These are phyloP conservation scores for Cinara cedri DNA, from an alignment of 2,888 invertebrate genomes.

Conservation along the genomic window DNA sequence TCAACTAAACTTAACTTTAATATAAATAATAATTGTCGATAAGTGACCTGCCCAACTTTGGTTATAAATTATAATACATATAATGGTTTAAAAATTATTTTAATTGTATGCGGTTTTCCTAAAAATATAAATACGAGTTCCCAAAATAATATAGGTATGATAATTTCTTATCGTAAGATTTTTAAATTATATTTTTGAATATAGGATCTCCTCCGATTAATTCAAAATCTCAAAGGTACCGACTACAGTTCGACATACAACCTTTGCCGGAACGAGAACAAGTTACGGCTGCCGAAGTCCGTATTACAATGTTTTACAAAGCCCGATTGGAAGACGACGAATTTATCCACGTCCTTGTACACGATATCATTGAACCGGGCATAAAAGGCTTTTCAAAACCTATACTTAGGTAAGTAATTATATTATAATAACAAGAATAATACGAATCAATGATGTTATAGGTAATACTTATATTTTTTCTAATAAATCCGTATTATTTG, in stretches of 20 bases:
- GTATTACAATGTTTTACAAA: conserved; percentile 67
- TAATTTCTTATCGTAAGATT: too few relatives aligned
- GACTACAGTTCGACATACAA: conserved; percentile 81
- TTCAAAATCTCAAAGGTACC: conserved; percentile 67
- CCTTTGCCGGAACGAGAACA: conserved; percentile 77
- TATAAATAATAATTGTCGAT: too few relatives aligned
- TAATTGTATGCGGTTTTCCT: too few relatives aligned
- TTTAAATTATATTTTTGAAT: not conserved
- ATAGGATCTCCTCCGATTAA: conserved; percentile 27
- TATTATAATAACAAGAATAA: too few relatives aligned
- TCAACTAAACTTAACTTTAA: too few relatives aligned
- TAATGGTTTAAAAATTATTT: too few relatives aligned
- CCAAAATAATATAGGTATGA: too few relatives aligned
- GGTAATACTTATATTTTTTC: not conserved
- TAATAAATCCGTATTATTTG: not conserved
- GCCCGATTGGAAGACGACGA: conserved; percentile 52
- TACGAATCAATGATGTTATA: not conserved
- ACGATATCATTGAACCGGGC: conserved; percentile 80
- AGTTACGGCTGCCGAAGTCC: conserved; percentile 82
- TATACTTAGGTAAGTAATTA: conserved; percentile 65
- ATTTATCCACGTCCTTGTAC: conserved; percentile 69
- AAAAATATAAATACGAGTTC: too few relatives aligned
- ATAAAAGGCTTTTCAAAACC: conserved; percentile 70
- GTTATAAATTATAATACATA: too few relatives aligned
- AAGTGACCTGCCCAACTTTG: too few relatives aligned